Conservation (phyloP, 1,140 invertebrate genomes). For the Acromyrmex echinatior region DNA sequence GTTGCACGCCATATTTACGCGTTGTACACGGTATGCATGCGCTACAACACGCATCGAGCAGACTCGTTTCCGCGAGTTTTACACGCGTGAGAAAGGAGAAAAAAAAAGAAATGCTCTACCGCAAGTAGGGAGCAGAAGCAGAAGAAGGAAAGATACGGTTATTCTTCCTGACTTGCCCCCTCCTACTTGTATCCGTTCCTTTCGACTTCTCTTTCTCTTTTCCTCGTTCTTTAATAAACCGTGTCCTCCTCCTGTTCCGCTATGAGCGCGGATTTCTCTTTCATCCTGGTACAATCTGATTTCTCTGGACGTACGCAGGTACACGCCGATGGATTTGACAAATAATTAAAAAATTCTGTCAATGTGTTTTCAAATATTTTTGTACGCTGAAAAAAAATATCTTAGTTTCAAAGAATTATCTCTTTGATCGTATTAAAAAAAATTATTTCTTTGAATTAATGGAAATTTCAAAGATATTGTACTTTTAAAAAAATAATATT, state of each 20-base stretch:
- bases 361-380: neutral
- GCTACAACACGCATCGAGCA: conserved; percentile 50
- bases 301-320: conserved; percentile 63
- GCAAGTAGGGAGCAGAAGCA: conserved; percentile 48
- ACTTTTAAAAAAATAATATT: too few species aligned
- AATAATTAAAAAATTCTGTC: neutral
- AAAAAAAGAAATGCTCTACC: conserved; percentile 47
- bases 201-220: conserved; percentile 56
- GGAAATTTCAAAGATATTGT: too few species aligned
- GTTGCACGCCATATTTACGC: conserved; percentile 31
- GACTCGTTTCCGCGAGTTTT: conserved; percentile 64
- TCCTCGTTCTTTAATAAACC: conserved; percentile 70
- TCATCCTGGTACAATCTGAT: conserved; percentile 73
- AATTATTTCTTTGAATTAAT: too few species aligned
- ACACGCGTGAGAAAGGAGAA: conserved; percentile 58
- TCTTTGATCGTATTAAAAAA: too few species aligned
- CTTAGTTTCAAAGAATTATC: too few species aligned
- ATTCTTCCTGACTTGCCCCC: conserved; percentile 65
- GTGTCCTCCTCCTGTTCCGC: conserved; percentile 47
- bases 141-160: conserved; percentile 61
- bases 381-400: too few species aligned
- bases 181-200: conserved; percentile 16
- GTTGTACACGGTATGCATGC: neutral
- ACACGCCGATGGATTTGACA: conserved; percentile 21
- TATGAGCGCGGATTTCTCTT: conserved; percentile 70